Conservation (phyloP, 1,140 invertebrate species). For the Campoletis sonorensis region DNA sequence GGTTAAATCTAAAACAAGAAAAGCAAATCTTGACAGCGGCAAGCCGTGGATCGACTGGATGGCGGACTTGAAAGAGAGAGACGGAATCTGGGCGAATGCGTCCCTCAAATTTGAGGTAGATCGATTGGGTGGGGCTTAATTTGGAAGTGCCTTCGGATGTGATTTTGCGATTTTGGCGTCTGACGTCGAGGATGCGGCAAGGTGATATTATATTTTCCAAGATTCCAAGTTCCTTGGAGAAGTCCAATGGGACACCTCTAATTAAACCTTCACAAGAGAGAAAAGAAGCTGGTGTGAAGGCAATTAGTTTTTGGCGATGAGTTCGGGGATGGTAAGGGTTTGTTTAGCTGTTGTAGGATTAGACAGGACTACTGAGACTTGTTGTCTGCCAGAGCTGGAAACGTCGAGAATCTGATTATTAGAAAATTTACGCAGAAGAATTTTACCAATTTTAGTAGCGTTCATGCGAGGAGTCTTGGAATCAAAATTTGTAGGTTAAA, state of each 20-base stretch:
- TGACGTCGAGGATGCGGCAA: neutral
- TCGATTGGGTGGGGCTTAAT: neutral
- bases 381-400: conserved; percentile 16
- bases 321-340: neutral
- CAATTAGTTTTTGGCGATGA: neutral
- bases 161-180: neutral
- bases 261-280: conserved; percentile 11
- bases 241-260: conserved; percentile 4
- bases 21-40: conserved; percentile 24
- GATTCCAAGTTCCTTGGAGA: conserved; percentile 27
- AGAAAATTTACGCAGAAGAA: neutral
- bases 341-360: neutral
- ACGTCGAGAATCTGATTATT: conserved; percentile 10
- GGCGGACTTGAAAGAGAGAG: neutral
- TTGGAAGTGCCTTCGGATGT: neutral
- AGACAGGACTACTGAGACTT: neutral
- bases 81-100: neutral
- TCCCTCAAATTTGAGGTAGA: conserved; percentile 23
- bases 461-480: neutral
- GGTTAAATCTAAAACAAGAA: conserved; percentile 13
- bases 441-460: neutral
- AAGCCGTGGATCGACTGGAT: conserved; percentile 13
- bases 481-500: neutral
- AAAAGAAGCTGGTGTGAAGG: conserved; percentile 30
- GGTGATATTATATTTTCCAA: neutral